Conservation (phyloP, 2,888 invertebrate genomes). For the Ennomos fuscantarius region DNA sequence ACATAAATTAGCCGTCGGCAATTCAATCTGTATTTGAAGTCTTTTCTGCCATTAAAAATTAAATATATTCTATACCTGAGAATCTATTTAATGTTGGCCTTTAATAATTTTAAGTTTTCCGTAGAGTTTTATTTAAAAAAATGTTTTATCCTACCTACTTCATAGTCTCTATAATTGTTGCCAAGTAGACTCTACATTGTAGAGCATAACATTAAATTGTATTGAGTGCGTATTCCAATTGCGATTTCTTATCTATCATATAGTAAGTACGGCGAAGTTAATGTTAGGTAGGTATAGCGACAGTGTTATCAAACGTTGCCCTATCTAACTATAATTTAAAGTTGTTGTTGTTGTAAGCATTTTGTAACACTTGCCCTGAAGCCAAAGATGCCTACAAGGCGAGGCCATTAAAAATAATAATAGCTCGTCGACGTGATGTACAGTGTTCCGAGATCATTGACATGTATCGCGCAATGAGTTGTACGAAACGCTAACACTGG, state of each 20-base stretch:
- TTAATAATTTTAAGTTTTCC: too few species aligned
- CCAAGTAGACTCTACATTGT: too few species aligned
- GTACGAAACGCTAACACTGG: slow-evolving; percentile 51
- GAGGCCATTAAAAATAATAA: slow-evolving; percentile 40
- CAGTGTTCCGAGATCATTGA: slow-evolving; percentile 54
- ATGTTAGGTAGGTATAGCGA: slow-evolving; percentile 1
- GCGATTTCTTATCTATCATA: slow-evolving; percentile 17
- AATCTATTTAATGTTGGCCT: too few species aligned
- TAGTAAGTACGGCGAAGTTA: slow-evolving; percentile 9
- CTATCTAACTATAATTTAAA: slow-evolving; percentile 19
- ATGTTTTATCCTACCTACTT: too few species aligned
- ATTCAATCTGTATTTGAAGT: too few species aligned
- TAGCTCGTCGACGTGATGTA: slow-evolving; percentile 39
- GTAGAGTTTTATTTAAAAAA: too few species aligned
- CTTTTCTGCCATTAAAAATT: too few species aligned
- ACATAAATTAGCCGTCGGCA: too few species aligned
- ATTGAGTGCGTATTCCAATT: slow-evolving; percentile 18
- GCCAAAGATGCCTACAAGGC: slow-evolving; percentile 30
- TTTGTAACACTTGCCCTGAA: slow-evolving; percentile 19
- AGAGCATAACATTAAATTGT: slow-evolving; percentile 20
- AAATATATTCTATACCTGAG: too few species aligned
- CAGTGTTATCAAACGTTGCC: slow-evolving; percentile 21
- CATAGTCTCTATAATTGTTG: slow-evolving; percentile 4
- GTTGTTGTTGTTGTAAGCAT: slow-evolving; percentile 19
- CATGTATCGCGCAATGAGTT: slow-evolving; percentile 52